phyloP scores from a whole-genome alignment of 2,888 invertebrate species.

The Tachina fera region DNA sequence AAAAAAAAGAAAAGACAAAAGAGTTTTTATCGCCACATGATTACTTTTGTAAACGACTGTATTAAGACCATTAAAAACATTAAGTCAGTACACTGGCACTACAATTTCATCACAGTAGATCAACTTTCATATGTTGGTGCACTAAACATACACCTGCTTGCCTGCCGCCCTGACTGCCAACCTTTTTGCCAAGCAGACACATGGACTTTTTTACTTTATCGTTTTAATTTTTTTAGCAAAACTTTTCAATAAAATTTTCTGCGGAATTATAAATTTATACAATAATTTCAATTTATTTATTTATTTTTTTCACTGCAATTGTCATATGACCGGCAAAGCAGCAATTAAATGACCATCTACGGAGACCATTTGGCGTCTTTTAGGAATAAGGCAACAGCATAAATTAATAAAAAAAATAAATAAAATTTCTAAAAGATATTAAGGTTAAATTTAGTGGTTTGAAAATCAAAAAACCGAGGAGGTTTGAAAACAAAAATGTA shows the following conservation, averaged over 20 bases:
- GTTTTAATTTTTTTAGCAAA: background rate
- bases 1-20: no score
- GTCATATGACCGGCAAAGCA: slow-evolving; percentile 30
- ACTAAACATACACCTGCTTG: slow-evolving; percentile 51
- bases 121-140: slow-evolving; percentile 62
- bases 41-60: slow-evolving; percentile 33
- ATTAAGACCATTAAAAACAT: background rate
- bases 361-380: slow-evolving; percentile 70
- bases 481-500: background rate
- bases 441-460: slow-evolving; percentile 1
- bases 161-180: background rate
- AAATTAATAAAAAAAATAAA: slow-evolving; percentile 2
- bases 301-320: slow-evolving; percentile 22
- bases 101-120: slow-evolving; percentile 51
- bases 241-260: slow-evolving; percentile 49
- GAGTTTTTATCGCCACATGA: no score
- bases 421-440: slow-evolving; percentile 13
- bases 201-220: slow-evolving; percentile 22
- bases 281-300: slow-evolving; percentile 33
- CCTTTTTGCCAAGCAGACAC: slow-evolving; percentile 38
- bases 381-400: slow-evolving; percentile 38
- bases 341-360: slow-evolving; percentile 68
- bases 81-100: slow-evolving; percentile 1
- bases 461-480: background rate
- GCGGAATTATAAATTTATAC: slow-evolving; percentile 65